A percentile compares a stretch with the other conserved stretches of the same genome.
Conservation (phyloP, 2,888 invertebrate species). For the Drosophila macrospina region DNA sequence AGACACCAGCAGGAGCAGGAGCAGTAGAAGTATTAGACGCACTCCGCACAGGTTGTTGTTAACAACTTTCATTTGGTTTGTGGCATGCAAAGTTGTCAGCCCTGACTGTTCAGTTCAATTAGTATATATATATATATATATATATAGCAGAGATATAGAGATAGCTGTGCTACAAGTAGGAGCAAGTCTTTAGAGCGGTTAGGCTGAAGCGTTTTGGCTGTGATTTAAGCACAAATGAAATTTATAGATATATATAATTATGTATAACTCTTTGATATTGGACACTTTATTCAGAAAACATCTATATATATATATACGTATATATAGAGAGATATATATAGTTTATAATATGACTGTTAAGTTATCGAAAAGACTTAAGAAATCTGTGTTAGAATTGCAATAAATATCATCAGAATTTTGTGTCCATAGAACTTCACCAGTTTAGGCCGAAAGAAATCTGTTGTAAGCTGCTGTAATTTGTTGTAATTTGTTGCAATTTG, state of each 20-base stretch:
- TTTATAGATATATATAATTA: conserved; percentile 6
- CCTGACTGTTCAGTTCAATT: conserved; percentile 54
- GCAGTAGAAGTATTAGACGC: conserved; percentile 44
- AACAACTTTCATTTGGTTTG: conserved; percentile 36
- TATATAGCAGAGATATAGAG: too few relatives aligned
- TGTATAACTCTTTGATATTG: conserved; percentile 19
- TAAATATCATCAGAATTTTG: conserved; percentile 15
- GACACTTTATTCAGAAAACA: conserved; percentile 44
- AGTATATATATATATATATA: conserved; percentile 29
- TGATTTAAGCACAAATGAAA: conserved; percentile 20
- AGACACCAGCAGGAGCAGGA: conserved; percentile 3
- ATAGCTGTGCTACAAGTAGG: conserved; percentile 22
- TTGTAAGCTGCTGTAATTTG: background rate
- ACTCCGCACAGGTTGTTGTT: conserved; percentile 28
- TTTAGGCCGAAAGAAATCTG: conserved; percentile 48
- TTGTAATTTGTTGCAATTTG: too few relatives aligned
- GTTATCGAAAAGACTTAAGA: conserved; percentile 10
- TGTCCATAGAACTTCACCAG: conserved; percentile 52
- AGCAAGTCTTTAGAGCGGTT: conserved; percentile 43
- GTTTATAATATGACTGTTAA: conserved; percentile 29
- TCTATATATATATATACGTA: conserved; percentile 10
- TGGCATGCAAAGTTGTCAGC: conserved; percentile 69
- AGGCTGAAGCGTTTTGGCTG: conserved; percentile 63
- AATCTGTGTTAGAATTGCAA: conserved; percentile 30
- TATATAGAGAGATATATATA: conserved; percentile 14